These are phyloP conservation scores for Alloscopus bannaensis DNA, from an alignment of 2,888 invertebrate genomes.

Conservation along the genomic window DNA sequence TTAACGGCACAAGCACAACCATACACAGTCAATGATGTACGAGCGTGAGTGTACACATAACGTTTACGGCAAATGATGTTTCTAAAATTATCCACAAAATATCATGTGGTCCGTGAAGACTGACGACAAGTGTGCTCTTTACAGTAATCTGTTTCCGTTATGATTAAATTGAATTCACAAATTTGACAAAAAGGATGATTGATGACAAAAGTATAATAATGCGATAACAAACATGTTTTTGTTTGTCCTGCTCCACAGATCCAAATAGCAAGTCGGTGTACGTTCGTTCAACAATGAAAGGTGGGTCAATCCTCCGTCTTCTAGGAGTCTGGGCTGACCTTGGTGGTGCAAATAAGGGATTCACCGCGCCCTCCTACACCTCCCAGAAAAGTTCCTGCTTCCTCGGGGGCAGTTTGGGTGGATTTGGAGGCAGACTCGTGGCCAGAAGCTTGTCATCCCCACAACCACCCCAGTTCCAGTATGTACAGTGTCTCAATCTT, in stretches of 20 bases:
- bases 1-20: conserved; percentile 23
- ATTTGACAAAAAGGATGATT: background rate
- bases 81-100: too few relatives aligned
- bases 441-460: conserved; percentile 67
- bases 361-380: conserved; percentile 29
- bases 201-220: conserved; percentile 17
- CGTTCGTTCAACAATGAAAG: conserved; percentile 83
- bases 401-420: conserved; percentile 70
- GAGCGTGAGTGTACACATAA: conserved; percentile 7
- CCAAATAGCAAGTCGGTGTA: conserved; percentile 76
- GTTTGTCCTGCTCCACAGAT: conserved; percentile 65
- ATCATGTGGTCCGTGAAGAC: too few relatives aligned
- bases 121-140: too few relatives aligned
- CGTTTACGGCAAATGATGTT: too few relatives aligned
- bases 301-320: conserved; percentile 84
- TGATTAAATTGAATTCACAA: too few relatives aligned
- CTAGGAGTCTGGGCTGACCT: conserved; percentile 87
- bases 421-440: conserved; percentile 71
- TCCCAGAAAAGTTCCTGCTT: conserved; percentile 60
- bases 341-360: conserved; percentile 71
- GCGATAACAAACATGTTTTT: background rate
- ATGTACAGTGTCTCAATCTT: conserved; percentile 85
- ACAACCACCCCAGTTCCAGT: conserved; percentile 77
- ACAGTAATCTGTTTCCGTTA: too few relatives aligned
- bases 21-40: conserved; percentile 16